These are phyloP conservation scores for Phasianus colchicus DNA, from an alignment of 2,113 vertebrate genomes.

Conservation along the genomic window DNA sequence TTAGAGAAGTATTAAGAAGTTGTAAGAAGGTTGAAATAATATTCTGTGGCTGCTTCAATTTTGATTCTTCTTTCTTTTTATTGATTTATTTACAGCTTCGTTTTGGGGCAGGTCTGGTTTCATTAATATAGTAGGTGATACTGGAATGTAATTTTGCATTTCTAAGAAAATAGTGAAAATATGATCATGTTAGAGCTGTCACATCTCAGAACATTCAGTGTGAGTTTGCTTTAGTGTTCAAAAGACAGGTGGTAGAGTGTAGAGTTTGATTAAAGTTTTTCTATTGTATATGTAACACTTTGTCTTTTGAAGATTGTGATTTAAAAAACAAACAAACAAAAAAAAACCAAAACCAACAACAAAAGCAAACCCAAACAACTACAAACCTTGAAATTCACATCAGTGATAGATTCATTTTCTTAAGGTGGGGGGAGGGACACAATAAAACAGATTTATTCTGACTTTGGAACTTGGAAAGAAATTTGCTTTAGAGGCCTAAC, in stretches of 20 bases:
- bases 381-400: not conserved
- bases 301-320: not conserved
- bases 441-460: not conserved
- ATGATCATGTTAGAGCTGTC: not conserved
- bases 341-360: not conserved
- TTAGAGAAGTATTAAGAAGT: not conserved
- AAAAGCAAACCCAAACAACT: not conserved
- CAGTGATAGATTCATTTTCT: not conserved
- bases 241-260: not conserved
- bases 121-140: not conserved
- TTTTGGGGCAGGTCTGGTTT: not conserved
- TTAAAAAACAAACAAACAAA: not conserved
- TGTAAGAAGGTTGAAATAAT: not conserved
- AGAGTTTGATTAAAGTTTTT: conserved; percentile 1
- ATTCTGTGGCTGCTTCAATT: not conserved
- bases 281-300: not conserved
- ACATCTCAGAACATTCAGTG: not conserved
- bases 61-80: not conserved
- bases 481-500: not conserved
- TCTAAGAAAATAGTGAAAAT: not conserved
- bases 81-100: not conserved
- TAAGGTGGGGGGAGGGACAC: not conserved
- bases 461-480: not conserved
- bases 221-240: not conserved
- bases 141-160: not conserved